Evolutionary conservation across 2,797 vertebrate genomes (phyloP).

Genomic region (Molothrus aeneus): DNA sequence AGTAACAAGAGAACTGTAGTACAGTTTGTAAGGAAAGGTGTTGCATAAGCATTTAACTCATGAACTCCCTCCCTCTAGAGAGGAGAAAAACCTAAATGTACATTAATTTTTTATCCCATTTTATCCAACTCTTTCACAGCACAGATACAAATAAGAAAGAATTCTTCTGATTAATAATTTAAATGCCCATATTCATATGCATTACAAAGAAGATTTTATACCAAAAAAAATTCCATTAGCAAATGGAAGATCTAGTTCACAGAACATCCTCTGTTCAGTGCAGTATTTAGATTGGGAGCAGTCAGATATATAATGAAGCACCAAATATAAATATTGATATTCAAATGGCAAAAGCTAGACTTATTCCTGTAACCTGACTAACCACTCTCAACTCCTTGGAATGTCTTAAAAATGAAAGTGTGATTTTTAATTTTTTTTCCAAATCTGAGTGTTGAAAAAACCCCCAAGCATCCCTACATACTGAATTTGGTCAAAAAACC

Average conservation of each 20-base stretch:
- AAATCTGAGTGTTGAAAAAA: not conserved
- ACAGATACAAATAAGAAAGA: constrained; percentile 26
- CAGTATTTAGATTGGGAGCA: not conserved
- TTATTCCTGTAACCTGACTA: not conserved
- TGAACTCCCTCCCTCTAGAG: not conserved
- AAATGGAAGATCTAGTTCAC: constrained; percentile 27
- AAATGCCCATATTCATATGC: constrained; percentile 40
- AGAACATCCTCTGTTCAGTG: not conserved
- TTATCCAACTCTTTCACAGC: constrained; percentile 31
- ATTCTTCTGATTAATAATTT: constrained; percentile 46
- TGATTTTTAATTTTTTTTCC: not conserved
- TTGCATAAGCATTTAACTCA: constrained; percentile 61
- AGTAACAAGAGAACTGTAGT: not conserved
- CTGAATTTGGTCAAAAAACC: not conserved
- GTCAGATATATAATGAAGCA: not conserved
- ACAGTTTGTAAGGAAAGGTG: constrained; percentile 19
- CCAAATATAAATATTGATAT: not conserved
- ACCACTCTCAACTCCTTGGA: not conserved
- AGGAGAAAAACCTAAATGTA: constrained; percentile 14
- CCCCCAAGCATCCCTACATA: accelerated
- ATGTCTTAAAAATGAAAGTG: not conserved
- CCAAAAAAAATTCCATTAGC: not conserved
- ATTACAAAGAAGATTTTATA: constrained; percentile 23
- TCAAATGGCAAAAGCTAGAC: not conserved
- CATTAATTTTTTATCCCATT: constrained; percentile 15